Evolutionary conservation across 2,113 vertebrate genomes (phyloP).

Genomic region (Pyrgilauda ruficollis): DNA sequence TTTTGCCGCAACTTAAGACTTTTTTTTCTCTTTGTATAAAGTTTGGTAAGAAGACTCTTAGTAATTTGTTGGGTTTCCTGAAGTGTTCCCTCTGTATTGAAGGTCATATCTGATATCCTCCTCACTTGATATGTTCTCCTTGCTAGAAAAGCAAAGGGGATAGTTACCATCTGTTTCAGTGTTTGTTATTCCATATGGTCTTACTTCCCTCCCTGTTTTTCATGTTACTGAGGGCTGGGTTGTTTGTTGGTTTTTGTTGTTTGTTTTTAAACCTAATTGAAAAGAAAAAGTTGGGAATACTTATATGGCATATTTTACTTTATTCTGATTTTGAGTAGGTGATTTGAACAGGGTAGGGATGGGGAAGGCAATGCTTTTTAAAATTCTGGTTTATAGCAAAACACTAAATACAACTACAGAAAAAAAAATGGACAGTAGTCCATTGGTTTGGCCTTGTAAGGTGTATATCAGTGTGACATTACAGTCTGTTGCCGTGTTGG

Average conservation of each 20-base stretch:
- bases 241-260: neutral
- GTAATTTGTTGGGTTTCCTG: neutral
- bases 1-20: neutral
- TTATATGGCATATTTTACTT: neutral
- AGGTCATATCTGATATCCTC: neutral
- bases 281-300: neutral
- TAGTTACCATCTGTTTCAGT: neutral
- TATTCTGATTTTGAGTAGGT: neutral
- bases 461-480: neutral
- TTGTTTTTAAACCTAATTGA: neutral
- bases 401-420: neutral
- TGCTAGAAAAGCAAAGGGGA: neutral
- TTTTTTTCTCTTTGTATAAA: neutral
- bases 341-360: neutral
- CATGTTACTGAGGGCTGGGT: neutral
- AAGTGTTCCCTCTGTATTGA: neutral
- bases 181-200: neutral
- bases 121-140: neutral
- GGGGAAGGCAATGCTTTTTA: neutral
- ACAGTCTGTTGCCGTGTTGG: neutral
- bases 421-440: neutral
- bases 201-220: neutral
- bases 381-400: neutral
- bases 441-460: neutral
- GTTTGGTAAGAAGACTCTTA: fast-evolving